A percentile compares a stretch with the other conserved stretches of the same genome.
Conservation (phyloP, 2,113 vertebrate species). For the Pangasianodon gigas region DNA sequence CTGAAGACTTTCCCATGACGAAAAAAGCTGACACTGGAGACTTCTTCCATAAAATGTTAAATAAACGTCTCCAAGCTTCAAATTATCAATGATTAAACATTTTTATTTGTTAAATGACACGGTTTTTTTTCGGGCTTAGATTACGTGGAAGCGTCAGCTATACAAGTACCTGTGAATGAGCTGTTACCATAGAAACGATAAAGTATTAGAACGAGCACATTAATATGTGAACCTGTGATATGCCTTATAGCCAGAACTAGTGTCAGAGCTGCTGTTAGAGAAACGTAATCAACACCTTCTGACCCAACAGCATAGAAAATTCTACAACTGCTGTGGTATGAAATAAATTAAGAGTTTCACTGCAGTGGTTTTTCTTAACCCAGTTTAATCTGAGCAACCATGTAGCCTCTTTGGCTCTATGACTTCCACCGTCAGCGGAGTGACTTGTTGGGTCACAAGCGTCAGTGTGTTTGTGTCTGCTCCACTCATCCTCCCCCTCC, state of each 20-base stretch:
- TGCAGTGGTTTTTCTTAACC: too few species aligned
- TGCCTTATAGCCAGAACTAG: neutral
- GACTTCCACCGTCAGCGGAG: slow-evolving; percentile 62
- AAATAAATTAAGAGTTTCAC: neutral
- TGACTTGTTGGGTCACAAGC: slow-evolving; percentile 56
- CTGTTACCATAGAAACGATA: neutral
- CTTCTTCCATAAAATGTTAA: neutral
- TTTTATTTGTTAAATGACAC: neutral
- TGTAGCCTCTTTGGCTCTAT: slow-evolving; percentile 21
- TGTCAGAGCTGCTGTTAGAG: neutral
- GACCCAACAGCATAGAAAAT: neutral
- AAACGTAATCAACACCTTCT: neutral
- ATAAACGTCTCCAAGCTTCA: neutral
- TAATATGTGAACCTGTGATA: neutral
- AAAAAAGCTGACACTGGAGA: neutral
- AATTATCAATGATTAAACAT: neutral
- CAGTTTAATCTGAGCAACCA: neutral
- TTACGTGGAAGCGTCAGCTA: neutral
- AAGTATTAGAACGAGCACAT: neutral
- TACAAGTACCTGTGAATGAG: neutral
- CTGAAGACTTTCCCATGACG: neutral
- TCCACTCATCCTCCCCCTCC: slow-evolving; percentile 35
- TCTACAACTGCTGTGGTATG: neutral
- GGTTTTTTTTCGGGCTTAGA: neutral
- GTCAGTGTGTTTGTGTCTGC: slow-evolving; percentile 62